Evolutionary conservation across 2,113 vertebrate species (phyloP), one percentile per base, ranked within the genome.

Genomic region (Struthio camelus): DNA sequence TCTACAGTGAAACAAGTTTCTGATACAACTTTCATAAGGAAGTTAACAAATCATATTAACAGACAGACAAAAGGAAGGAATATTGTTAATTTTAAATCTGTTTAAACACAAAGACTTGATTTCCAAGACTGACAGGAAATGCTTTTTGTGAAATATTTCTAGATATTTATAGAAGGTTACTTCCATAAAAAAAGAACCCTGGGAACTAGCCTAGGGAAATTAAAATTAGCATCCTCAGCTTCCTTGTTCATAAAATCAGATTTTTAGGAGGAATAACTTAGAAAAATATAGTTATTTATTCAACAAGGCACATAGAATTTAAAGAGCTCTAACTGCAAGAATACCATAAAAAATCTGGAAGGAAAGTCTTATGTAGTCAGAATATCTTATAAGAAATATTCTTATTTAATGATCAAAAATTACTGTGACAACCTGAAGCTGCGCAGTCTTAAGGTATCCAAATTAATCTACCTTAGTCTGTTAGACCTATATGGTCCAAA

Each of bases 61-160:
- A 7, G 30, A 50, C 2, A 8, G 17, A 59, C 0, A n/a, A 28
- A 51, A 54, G 5, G 14, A 25, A 78, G 7, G 1, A 48, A 15
- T 10, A 22, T 15, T 56, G 17, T 14, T 78, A 22, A 62, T n/a
- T 66, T 62, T 20, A 73, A 7, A 48, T n/a, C 15, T 59, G 17
- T 73, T 72, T 66, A 79, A 85, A 65, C 8, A 54, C 4, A 34
- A 76, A 71, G 14, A 51, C 38, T 27, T 83, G 4, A 25, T 65
- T 59, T 58, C 17, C 7, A n/a, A 62, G 12, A 5, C 14, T 51
- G 42, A 48, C 5, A 36, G 46, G 14, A 85, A 90, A 76, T 44
- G 3, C 1, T 79, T 32, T 69, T 81, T 40, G 7, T n/a, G 36
- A 76, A 83, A 65, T 62, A 72, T 12, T 32, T 59, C 44, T 71